phyloP scores from a whole-genome alignment of 2,797 vertebrate genomes.

The Poeciliopsis turneri region DNA sequence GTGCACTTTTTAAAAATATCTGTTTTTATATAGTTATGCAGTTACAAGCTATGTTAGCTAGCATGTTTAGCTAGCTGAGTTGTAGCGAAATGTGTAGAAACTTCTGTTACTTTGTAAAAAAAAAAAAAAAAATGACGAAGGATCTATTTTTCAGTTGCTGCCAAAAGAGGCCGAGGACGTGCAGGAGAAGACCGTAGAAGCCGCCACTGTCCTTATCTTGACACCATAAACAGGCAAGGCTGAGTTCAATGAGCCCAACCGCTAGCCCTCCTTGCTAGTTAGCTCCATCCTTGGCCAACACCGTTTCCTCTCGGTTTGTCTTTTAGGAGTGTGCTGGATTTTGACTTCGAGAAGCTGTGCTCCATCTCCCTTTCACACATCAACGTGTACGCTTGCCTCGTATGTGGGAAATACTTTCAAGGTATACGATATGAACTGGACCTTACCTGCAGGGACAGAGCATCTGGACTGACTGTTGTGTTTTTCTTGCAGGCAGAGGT shows the following conservation, averaged over 20 bases:
- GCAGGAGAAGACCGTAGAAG: slow-evolving; percentile 88
- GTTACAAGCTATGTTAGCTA: slow-evolving; percentile 9
- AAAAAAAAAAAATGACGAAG: not conserved
- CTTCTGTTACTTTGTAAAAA: accelerated
- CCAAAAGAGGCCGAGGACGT: slow-evolving; percentile 82
- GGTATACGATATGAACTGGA: slow-evolving; percentile 72
- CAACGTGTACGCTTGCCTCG: slow-evolving; percentile 94
- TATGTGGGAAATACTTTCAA: slow-evolving; percentile 98
- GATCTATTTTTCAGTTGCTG: slow-evolving; percentile 51
- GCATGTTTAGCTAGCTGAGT: slow-evolving; percentile 31
- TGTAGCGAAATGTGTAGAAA: not conserved
- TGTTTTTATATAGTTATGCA: not conserved
- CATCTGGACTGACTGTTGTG: not conserved
- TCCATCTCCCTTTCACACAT: slow-evolving; percentile 97
- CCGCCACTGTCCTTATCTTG: slow-evolving; percentile 94
- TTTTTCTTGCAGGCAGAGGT: slow-evolving; percentile 84
- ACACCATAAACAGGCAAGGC: slow-evolving; percentile 93
- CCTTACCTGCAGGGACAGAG: not conserved
- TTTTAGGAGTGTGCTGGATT: slow-evolving; percentile 93
- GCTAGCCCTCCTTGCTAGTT: slow-evolving; percentile 17
- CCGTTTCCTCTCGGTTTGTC: not conserved
- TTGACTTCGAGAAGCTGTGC: slow-evolving; percentile 97
- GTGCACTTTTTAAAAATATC: not conserved
- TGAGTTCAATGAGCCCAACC: not conserved
- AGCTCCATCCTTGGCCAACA: not conserved